Base-by-base conservation (phyloP, 2,113 vertebrate species). In the Philantomba maxwellii region DNA sequence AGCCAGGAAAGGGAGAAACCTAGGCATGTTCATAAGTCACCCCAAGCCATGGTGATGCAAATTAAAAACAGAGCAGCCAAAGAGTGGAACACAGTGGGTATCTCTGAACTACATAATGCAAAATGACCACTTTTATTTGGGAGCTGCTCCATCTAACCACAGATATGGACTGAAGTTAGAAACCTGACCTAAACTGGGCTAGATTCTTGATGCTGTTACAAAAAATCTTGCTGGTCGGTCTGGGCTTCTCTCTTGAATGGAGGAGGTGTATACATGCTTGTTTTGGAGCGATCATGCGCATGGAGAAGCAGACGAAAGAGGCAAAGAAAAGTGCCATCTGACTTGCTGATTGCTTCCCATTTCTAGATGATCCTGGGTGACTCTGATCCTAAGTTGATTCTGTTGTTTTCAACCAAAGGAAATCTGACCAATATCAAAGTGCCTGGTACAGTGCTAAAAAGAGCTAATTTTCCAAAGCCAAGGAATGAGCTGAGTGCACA, bases 391-490 rank as follows among this genome's bases (percentile, higher is more conserved):
- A 80, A 82, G 43, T 73, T 95, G 53, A 45, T 91, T 94, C 36
- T 78, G 55, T 87, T 96, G 97, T 90, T 83, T 94, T 55, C 45
- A 95, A 81, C 39, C 86, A 88, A 88, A 93, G 78, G 45, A 93
- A 91, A 89, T 91, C 9, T 91, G 82, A 86, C 80, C 36, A 75
- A 49, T 39, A 58, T 45, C 81, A 91, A 93, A 83, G 33, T 70
- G 25, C 28, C 23, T 57, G n/a, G 33, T 78, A 73, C 7, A 91
- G 28, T 77, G 80, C 30, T 94, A 19, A 84, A 95, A 43, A 94
- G 58, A 43, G 85, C n/a, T 91, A 47, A 23, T 95, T 92, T 97
- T 78, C 92, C 81, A 97, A 73, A 96, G 92, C 58, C 80, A 87
- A 87, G 43, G n/a, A 45, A 92, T 64, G 33, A 87, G 30, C 25